Conservation (phyloP, 2,113 vertebrate species). For the Columbina picui region DNA sequence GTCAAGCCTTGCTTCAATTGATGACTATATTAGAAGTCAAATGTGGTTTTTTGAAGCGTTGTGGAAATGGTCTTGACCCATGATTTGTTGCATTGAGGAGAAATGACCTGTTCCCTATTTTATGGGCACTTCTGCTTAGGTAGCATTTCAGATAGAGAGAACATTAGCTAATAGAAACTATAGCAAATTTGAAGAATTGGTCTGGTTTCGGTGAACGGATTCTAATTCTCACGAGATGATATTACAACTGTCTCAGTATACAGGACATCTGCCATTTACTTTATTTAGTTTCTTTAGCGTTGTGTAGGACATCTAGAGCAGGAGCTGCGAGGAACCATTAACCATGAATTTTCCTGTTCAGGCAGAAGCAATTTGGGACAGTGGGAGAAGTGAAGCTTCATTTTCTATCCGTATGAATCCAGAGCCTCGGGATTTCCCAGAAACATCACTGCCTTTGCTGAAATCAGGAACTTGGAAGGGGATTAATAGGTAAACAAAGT, state of each 20-base stretch:
- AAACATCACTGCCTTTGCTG: neutral
- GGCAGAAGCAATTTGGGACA: neutral
- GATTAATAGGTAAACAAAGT: neutral
- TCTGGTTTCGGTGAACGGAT: neutral
- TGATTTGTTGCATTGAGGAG: slow-evolving; percentile 17
- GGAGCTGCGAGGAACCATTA: neutral
- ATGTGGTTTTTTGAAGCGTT: neutral
- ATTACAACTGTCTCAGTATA: neutral
- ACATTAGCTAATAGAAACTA: neutral
- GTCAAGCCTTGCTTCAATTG: slow-evolving; percentile 41
- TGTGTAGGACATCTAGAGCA: neutral
- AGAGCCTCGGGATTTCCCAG: neutral
- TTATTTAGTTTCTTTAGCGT: neutral
- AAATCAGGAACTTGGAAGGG: neutral
- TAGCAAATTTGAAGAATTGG: neutral
- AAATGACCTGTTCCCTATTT: neutral
- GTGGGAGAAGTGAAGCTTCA: neutral
- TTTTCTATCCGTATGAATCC: neutral
- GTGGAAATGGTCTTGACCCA: slow-evolving; percentile 18
- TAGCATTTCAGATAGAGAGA: neutral
- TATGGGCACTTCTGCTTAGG: neutral
- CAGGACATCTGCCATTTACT: neutral
- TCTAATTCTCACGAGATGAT: neutral
- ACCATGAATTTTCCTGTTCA: neutral
- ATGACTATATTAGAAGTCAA: slow-evolving; percentile 24